Conservation (phyloP, 2,888 invertebrate species). For the Diarsia mendica region DNA sequence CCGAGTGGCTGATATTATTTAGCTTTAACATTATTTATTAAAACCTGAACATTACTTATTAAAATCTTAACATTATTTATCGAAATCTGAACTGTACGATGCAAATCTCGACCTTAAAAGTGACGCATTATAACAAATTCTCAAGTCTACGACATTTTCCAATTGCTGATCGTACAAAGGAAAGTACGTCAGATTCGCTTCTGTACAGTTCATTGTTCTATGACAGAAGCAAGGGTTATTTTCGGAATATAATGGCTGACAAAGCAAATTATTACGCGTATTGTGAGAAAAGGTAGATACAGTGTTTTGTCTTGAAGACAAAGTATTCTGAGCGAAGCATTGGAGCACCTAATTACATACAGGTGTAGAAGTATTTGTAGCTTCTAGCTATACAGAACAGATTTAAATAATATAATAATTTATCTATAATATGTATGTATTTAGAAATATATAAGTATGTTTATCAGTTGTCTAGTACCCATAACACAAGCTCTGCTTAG, state of each 20-base stretch:
- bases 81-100: background rate
- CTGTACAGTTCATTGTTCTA: slow-evolving; percentile 4
- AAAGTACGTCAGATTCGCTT: background rate
- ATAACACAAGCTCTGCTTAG: no score
- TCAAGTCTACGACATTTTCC: background rate
- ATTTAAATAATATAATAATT: no score
- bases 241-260: slow-evolving; percentile 1
- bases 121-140: background rate
- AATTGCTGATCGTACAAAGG: background rate
- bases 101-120: background rate
- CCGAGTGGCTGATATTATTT: background rate
- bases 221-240: slow-evolving; percentile 10
- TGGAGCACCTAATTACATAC: background rate
- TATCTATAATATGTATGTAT: no score
- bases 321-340: background rate
- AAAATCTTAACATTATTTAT: background rate
- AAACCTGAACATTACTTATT: background rate
- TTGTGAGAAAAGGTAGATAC: slow-evolving; percentile 2
- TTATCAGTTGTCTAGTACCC: no score
- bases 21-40: background rate
- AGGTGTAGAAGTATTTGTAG: background rate
- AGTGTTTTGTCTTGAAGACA: slow-evolving; percentile 1
- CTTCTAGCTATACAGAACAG: background rate
- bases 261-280: slow-evolving; percentile 22
- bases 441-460: no score